A percentile compares a stretch with the other conserved stretches of the same genome.
Evolutionary conservation across 2,113 vertebrate genomes (phyloP).

Genomic region (Ceuthmochares aereus): DNA sequence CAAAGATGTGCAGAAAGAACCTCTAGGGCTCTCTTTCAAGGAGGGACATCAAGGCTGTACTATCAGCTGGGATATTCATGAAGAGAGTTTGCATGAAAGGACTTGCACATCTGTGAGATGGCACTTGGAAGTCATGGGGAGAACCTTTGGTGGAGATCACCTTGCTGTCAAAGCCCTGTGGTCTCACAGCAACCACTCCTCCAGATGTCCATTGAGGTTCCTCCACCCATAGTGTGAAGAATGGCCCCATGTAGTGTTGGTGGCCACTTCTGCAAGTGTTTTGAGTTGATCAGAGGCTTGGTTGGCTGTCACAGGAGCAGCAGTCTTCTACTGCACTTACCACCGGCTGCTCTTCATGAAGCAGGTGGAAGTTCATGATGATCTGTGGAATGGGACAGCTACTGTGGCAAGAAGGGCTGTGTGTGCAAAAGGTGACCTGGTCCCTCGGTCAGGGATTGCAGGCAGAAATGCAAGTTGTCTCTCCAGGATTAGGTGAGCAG

Average conservation of each 20-base stretch:
- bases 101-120: neutral
- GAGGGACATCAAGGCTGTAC: neutral
- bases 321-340: neutral
- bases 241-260: accelerated
- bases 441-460: accelerated
- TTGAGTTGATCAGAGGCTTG: neutral
- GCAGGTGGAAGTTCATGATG: neutral
- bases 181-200: neutral
- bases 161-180: neutral
- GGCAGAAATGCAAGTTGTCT: neutral
- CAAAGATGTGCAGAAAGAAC: neutral
- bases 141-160: neutral
- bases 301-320: neutral
- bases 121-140: neutral
- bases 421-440: neutral
- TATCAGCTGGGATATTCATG: neutral
- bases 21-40: neutral
- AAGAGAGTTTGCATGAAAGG: neutral
- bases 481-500: neutral
- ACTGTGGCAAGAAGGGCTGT: neutral
- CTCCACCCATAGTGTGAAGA: neutral
- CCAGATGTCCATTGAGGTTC: neutral
- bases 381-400: too few species aligned
- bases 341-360: neutral
- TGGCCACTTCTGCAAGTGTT: neutral